Base-by-base conservation (phyloP, 2,797 vertebrate species). In the Argentina silus region DNA sequence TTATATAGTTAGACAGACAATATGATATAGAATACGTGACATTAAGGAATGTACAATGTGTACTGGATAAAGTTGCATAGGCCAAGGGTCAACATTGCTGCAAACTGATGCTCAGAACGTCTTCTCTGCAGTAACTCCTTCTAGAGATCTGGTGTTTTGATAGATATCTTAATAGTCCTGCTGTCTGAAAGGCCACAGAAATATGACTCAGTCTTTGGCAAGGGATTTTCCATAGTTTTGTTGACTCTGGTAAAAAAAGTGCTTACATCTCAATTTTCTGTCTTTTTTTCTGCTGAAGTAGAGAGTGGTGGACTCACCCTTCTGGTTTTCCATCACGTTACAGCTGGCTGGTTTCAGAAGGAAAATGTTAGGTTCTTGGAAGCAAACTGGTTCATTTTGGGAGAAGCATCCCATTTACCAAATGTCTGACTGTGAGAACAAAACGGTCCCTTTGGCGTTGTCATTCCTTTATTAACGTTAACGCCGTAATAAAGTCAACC, bases 291-390 rank as follows among this genome's bases (percentile, higher is more conserved):
- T 36, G 48, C 12, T 59, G 50, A 81, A 66, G 73, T 60, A 48
- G 68, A 36, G 5, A 55, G 61, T 72, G 27, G 73, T 27, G 73
- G 74, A 68, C 68, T 76, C 70, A 60, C 42, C 36, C 60, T 56
- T 78, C 70, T 53, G 11, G 75, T 87, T 91, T 88, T 88, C 82
- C 81, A 69, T 80, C 75, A 69, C 78, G 7, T 19, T 57, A 44
- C 43, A 70, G 55, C 84, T 90, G 85, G 88, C 85, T 74, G 68
- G 11, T 66, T 71, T 69, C 11, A 62, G 76, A 66, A 83, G 88
- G 88, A 91, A 91, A 91, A 84, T 85, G 67, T 75, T 72, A 87
- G 81, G 76, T 72, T 78, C 68, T 63, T 88, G 78, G 72, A 80
- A 72, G 47, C 56, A 65, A 87, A 85, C 57, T 48, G 19, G 72